These are phyloP conservation scores for Cotesia chilonis DNA, from an alignment of 1,140 invertebrate genomes.

Conservation along the genomic window DNA sequence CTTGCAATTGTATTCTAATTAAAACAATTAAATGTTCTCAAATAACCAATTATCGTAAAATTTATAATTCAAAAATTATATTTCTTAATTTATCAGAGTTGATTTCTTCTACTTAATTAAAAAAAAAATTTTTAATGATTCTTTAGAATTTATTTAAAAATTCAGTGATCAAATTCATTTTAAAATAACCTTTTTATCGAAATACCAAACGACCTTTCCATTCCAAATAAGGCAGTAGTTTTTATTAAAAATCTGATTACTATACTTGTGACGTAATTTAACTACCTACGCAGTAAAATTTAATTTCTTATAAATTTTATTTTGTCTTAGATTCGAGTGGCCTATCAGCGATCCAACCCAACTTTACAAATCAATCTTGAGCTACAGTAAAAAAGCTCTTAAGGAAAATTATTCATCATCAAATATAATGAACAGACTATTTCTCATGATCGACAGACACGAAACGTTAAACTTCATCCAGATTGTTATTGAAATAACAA, in stretches of 20 bases:
- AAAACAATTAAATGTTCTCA: too few species aligned
- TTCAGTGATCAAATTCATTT: too few species aligned
- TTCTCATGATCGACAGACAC: conserved; percentile 46
- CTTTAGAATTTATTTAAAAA: too few species aligned
- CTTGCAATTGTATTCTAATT: too few species aligned
- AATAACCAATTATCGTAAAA: too few species aligned
- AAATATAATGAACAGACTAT: conserved; percentile 53
- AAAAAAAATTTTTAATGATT: too few species aligned
- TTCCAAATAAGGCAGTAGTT: too few species aligned
- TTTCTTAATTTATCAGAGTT: too few species aligned
- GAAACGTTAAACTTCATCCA: conserved; percentile 50
- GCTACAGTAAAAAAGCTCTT: conserved; percentile 52
- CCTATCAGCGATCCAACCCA: conserved; percentile 48
- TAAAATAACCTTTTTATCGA: not conserved
- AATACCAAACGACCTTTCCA: not conserved
- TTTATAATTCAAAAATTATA: too few species aligned
- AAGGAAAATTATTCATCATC: conserved; percentile 42
- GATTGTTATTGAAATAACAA: conserved; percentile 54
- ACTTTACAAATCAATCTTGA: conserved; percentile 45
- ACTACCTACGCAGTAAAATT: not conserved
- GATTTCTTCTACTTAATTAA: too few species aligned
- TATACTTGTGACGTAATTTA: not conserved
- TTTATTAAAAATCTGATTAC: not conserved
- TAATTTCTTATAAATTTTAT: conserved; percentile 25
- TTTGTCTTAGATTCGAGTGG: conserved; percentile 55